phyloP scores from a whole-genome alignment of 2,113 vertebrate species.

The Chelonoidis abingdonii region DNA sequence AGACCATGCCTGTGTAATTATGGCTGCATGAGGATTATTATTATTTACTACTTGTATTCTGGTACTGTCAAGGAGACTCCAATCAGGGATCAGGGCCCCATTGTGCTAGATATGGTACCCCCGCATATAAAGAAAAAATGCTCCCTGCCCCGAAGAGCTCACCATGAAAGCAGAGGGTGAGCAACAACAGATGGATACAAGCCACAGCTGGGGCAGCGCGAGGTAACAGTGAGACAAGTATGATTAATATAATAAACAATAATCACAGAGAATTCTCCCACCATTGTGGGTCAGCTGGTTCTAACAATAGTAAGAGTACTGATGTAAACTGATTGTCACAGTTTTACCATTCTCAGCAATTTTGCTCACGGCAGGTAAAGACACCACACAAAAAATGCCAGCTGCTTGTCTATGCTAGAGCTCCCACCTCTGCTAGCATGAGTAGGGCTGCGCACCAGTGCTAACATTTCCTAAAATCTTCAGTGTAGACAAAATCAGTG shows the following conservation, averaged over 20 bases:
- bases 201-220: background rate
- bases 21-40: fast-evolving
- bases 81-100: background rate
- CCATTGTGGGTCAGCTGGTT: background rate
- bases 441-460: background rate
- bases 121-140: background rate
- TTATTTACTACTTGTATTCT: background rate
- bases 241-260: fast-evolving
- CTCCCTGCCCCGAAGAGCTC: background rate
- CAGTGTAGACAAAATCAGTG: background rate
- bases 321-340: background rate
- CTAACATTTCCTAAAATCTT: background rate
- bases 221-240: background rate
- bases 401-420: background rate
- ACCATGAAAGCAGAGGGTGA: background rate
- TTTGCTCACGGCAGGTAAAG: background rate
- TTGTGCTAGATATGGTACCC: too few relatives aligned
- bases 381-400: background rate
- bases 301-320: background rate
- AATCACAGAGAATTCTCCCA: background rate
- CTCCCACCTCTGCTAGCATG: background rate
- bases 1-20: background rate
- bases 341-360: background rate
- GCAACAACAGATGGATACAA: background rate
- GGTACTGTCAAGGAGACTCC: too few relatives aligned